These are phyloP conservation scores for Mythimna impura DNA, from an alignment of 2,888 invertebrate genomes.

Conservation along the genomic window DNA sequence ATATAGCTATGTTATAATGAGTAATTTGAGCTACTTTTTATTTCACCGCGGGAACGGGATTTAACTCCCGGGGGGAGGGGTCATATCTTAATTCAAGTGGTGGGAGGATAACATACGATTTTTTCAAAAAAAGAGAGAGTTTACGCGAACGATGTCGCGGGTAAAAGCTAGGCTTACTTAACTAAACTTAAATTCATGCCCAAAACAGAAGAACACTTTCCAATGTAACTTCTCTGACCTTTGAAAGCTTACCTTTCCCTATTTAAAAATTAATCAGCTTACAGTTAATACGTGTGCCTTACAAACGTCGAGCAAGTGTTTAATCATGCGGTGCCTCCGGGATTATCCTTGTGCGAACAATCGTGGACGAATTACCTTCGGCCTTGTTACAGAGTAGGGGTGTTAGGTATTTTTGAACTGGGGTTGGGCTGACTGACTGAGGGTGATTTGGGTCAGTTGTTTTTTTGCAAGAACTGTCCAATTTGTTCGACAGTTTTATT, in stretches of 20 bases:
- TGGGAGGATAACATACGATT: no score
- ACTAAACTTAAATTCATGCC: not conserved
- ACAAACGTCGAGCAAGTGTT: slow-evolving; percentile 49
- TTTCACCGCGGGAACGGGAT: no score
- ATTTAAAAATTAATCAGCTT: slow-evolving; percentile 49
- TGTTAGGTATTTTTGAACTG: not conserved
- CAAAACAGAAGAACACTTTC: slow-evolving; percentile 3
- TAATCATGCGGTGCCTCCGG: slow-evolving; percentile 48
- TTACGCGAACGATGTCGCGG: no score
- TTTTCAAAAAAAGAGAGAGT: no score
- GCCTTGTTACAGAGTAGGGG: not conserved
- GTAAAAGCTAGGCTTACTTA: no score
- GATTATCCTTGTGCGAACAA: slow-evolving; percentile 45
- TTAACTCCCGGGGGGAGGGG: no score
- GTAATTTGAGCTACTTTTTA: no score
- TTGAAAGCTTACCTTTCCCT: slow-evolving; percentile 26
- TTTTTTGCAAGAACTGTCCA: not conserved
- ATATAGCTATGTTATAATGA: no score
- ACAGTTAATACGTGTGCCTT: slow-evolving; percentile 32
- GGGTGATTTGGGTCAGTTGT: not conserved
- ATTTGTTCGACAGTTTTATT: not conserved
- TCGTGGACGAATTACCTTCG: slow-evolving; percentile 30
- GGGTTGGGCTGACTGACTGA: no score
- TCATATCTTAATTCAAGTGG: no score
- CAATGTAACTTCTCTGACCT: slow-evolving; percentile 20